Base-by-base conservation (phyloP, 1,140 invertebrate species). In the Macrocentrus cingulum region DNA sequence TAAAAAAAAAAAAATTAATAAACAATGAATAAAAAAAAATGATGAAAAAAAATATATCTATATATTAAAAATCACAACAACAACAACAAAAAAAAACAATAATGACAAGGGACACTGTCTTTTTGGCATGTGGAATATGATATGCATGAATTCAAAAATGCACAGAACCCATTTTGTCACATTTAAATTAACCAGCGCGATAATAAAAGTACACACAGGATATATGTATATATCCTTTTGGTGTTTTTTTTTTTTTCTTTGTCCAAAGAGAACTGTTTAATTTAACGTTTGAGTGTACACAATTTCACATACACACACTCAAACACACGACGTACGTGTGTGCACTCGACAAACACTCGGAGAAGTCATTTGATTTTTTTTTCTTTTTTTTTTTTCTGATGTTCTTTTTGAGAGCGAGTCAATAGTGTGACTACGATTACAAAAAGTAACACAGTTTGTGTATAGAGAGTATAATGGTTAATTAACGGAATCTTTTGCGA, bases 41-140 rank as follows among this genome's bases (percentile, higher is more conserved):
- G 4, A 29, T 5, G 9, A n/a, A n/a, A 29, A 4, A 9, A 29
- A 29, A 29, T 5, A 29, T 29, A 5, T 5, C 25, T 29, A 29
- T 9, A 4, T 29, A 29, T 9, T 4, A 5, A 29, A 29, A 29
- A 29, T 5, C 4, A 5, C 4, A 29, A 29, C n/a, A 29, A 29
- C 41, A 52, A 62, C 23, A 54, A 36, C 50, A 54, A 51, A 59
- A 36, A 54, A 55, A 52, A 56, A 42, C 56, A 62, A 52, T 34
- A 18, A 60, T 55, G 41, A 69, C 66, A 66, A 60, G 69, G 71
- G 75, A 74, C n/a, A n/a, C n/a, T n/a, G 69, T 74, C 74, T 70
- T 76, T 76, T 79, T 77, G 77, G 77, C 75, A 79, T 79, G 77
- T 78, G 77, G 77, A 80, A 80, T 80, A 79, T 79, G 77, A 79